Conservation (phyloP, 2,113 vertebrate genomes). For the Zonotrichia leucophrys region DNA sequence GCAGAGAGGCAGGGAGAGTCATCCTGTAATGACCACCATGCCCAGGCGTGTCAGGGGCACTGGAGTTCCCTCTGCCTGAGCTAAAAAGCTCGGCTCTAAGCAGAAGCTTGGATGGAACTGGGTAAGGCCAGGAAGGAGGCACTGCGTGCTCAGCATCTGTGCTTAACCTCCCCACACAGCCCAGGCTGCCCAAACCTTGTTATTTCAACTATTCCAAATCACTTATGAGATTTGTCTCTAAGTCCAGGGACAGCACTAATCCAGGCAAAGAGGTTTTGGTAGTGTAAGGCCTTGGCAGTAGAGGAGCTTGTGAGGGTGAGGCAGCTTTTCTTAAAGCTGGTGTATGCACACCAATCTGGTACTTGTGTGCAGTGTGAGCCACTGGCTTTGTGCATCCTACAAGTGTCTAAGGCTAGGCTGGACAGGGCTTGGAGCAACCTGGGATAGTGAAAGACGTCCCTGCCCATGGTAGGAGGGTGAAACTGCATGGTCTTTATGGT, state of each 20-base stretch:
- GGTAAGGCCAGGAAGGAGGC: background rate
- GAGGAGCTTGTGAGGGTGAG: background rate
- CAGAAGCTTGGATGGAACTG: background rate
- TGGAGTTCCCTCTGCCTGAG: background rate
- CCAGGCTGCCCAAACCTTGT: background rate
- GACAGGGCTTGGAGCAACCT: background rate
- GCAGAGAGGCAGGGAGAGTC: background rate
- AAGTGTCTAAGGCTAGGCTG: background rate
- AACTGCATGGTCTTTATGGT: background rate
- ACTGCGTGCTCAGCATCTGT: background rate
- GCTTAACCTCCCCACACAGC: background rate
- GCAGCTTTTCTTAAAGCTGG: background rate
- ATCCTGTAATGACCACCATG: background rate
- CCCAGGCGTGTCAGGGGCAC: background rate
- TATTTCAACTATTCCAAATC: slow-evolving; percentile 1
- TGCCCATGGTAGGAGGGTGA: background rate
- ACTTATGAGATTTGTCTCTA: background rate
- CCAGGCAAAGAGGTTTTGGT: background rate
- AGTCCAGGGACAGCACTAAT: slow-evolving; percentile 1
- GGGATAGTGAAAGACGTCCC: background rate
- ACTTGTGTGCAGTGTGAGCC: background rate
- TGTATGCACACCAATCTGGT: fast-evolving
- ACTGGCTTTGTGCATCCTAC: background rate
- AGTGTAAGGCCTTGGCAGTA: background rate
- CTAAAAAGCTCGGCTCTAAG: background rate